Evolutionary conservation across 2,797 vertebrate genomes (phyloP).

Genomic region (Crocodylus rhombifer): DNA sequence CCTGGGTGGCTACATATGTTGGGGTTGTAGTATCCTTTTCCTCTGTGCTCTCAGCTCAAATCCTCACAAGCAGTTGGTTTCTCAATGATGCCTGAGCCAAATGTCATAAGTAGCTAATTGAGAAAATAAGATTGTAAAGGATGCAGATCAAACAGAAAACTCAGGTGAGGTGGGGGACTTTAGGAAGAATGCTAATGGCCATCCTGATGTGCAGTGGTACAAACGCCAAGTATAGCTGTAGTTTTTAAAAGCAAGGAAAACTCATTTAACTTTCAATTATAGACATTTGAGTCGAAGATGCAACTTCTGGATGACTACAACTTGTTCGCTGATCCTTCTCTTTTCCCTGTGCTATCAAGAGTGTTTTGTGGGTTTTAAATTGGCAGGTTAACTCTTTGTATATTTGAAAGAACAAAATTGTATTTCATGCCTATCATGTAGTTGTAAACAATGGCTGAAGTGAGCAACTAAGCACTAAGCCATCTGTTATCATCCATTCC

Average conservation of each 20-base stretch:
- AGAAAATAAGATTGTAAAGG: conserved; percentile 13
- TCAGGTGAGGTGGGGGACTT: not conserved
- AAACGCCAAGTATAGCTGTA: not conserved
- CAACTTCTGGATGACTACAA: not conserved
- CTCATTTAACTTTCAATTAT: not conserved
- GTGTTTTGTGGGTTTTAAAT: not conserved
- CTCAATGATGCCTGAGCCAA: too few relatives aligned
- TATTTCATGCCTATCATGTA: not conserved
- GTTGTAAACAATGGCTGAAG: not conserved
- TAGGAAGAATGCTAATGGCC: not conserved
- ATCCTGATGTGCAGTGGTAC: not conserved
- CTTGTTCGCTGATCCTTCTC: not conserved
- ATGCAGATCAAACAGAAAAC: not conserved
- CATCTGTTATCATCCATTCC: conserved; percentile 14
- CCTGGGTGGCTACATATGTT: not conserved
- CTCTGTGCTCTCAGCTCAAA: not conserved
- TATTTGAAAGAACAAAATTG: not conserved
- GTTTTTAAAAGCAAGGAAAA: not conserved
- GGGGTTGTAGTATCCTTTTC: not conserved
- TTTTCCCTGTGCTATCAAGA: accelerated
- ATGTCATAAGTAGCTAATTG: conserved; percentile 48
- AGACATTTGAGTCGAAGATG: not conserved
- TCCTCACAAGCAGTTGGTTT: too few relatives aligned
- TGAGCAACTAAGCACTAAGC: not conserved
- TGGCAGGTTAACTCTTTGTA: not conserved